A percentile compares a stretch with the other conserved stretches of the same genome.
phyloP scores from a whole-genome alignment of 2,888 invertebrate species.

The Terebella lapidaria region DNA sequence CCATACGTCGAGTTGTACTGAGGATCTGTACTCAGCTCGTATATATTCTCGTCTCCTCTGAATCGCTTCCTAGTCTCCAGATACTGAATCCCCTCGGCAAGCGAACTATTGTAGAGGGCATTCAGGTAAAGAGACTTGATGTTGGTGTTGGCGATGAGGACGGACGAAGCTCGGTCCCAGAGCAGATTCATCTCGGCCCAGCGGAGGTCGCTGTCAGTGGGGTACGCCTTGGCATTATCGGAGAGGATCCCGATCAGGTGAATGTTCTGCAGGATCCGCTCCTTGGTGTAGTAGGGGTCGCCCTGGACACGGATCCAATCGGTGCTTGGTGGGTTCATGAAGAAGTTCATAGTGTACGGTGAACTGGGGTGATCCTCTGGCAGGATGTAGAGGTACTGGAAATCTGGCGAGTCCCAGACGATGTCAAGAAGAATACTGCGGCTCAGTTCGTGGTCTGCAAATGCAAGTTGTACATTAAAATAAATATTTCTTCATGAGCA shows the following conservation, averaged over 20 bases:
- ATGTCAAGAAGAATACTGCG: constrained; percentile 17
- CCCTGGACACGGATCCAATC: constrained; percentile 1
- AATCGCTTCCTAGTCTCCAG: constrained; percentile 19
- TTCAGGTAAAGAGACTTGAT: constrained; percentile 15
- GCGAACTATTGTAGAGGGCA: constrained; percentile 15
- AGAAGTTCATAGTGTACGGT: constrained; percentile 23
- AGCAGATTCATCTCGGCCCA: constrained; percentile 20
- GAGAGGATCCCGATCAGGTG: constrained; percentile 14
- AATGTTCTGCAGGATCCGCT: constrained; percentile 12
- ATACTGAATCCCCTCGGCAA: constrained; percentile 25
- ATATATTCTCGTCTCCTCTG: constrained; percentile 14
- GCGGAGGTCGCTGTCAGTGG: constrained; percentile 17
- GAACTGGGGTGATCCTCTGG: constrained; percentile 7
- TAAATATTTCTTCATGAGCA: no score
- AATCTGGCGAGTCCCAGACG: constrained; percentile 21
- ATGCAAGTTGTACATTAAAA: no score
- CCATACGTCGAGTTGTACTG: constrained; percentile 12
- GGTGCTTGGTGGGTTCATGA: constrained; percentile 19
- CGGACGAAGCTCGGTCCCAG: constrained; percentile 15
- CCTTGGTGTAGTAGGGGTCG: constrained; percentile 10
- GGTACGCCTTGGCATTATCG: constrained; percentile 13
- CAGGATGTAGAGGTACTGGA: constrained; percentile 20
- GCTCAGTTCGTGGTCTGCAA: constrained; percentile 22
- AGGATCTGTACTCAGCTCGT: constrained; percentile 7
- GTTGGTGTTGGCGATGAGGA: constrained; percentile 18